These are phyloP conservation scores for Diachasmimorpha longicaudata DNA, from an alignment of 1,140 invertebrate genomes.

Conservation along the genomic window DNA sequence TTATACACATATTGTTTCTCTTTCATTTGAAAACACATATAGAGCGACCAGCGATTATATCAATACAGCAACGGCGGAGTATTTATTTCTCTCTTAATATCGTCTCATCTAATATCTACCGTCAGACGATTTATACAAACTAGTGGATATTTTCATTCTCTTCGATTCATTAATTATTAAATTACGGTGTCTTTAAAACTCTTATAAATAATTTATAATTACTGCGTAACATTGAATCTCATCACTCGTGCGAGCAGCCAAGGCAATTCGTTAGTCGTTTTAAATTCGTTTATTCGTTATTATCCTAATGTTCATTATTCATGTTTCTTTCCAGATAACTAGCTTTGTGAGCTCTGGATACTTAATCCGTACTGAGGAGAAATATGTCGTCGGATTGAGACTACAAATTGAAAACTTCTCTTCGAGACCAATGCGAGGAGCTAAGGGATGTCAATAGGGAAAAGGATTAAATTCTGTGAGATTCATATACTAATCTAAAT, in stretches of 20 bases:
- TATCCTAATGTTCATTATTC: not conserved
- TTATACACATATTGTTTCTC: not conserved
- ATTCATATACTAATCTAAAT: too few species aligned
- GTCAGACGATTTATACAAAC: not conserved
- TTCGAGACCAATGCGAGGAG: too few species aligned
- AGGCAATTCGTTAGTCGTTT: constrained; percentile 22
- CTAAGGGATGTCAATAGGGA: too few species aligned
- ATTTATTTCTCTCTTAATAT: not conserved
- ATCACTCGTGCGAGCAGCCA: not conserved
- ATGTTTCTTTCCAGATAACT: not conserved
- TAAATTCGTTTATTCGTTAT: not conserved
- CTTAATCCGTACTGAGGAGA: too few species aligned
- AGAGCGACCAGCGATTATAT: not conserved
- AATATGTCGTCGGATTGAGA: too few species aligned
- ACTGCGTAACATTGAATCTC: constrained; percentile 16
- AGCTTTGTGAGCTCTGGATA: not conserved
- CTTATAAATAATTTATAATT: constrained; percentile 4
- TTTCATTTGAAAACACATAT: not conserved
- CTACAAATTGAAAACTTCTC: too few species aligned
- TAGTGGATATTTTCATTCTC: not conserved
- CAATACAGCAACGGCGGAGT: not conserved
- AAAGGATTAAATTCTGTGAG: too few species aligned
- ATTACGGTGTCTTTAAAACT: not conserved
- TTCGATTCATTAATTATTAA: not conserved
- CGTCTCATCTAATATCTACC: not conserved